Evolutionary conservation across 1,140 invertebrate genomes (phyloP), one percentile per base, ranked within the genome.

Genomic region (Battus philenor): DNA sequence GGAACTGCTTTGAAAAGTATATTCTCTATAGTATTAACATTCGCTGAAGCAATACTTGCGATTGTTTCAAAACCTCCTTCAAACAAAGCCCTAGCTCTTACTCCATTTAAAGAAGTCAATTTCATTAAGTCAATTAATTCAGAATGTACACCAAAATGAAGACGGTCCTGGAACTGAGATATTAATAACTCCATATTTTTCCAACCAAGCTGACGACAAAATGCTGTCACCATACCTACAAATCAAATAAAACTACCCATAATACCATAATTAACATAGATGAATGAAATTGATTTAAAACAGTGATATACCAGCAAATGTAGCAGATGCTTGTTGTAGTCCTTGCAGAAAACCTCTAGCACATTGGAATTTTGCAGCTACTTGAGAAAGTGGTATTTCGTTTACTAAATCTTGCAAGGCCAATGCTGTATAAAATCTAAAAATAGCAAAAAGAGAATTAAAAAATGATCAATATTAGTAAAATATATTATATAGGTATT

Each of bases 191-290:
- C 94, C 44, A 99, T 87, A 67, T 93, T 96, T 41, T 90, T 90
- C 97, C 97, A 99, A 1, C 97, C 94, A n/a, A 99, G 82, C 33
- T 96, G 91, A 59, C 91, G 90, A 86, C 96, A 97, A 86, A 98
- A 98, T 11, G 93, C 91, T 1, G 95, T 96, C 0, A 98, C 93
- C 94, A 97, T 97, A 36, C 93, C 94, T 95, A 74, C 41, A 84
- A 76, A 9, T 29, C 13, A 53, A 45, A 34, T 11, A 44, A 6
- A 10, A 29, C 44, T 13, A 34, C 30, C 24, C 36, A 24, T 20
- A 20, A 20, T 2, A 20, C 18, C 2, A 6, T 20, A 20, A 20
- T 20, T 20, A 20, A 20, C 18, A 20, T 16, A 13, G 11, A 24
- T 10, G 9, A 33, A 43, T 24, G 41, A 18, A 7, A 24, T 32